Conservation (phyloP, 2,113 vertebrate species). For the Heteronetta atricapilla region DNA sequence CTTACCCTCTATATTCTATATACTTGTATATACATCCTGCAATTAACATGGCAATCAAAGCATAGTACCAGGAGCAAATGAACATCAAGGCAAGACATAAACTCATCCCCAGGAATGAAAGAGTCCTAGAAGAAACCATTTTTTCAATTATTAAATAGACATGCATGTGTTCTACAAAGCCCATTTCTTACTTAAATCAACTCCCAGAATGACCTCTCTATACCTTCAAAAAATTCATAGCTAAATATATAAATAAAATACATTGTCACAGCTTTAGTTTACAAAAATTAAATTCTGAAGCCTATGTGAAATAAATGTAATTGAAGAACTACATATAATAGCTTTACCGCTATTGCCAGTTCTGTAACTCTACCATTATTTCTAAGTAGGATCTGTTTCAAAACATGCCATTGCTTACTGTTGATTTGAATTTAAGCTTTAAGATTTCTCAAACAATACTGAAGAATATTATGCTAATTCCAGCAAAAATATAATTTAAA, state of each 20-base stretch:
- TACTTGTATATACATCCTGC: constrained; percentile 97
- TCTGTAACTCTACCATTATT: neutral
- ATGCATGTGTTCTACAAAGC: constrained; percentile 35
- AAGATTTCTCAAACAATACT: neutral
- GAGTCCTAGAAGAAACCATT: constrained; percentile 81
- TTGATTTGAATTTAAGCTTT: neutral
- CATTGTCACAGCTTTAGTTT: neutral
- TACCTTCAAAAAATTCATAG: neutral
- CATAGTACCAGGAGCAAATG: constrained; percentile 96
- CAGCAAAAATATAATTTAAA: neutral
- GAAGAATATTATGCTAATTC: neutral
- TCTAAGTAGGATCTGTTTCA: neutral
- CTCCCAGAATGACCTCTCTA: neutral
- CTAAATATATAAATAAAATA: neutral
- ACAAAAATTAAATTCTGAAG: neutral
- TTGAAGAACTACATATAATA: neutral
- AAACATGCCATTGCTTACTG: neutral
- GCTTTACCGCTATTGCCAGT: neutral
- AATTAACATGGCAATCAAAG: constrained; percentile 91
- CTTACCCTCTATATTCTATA: constrained; percentile 97
- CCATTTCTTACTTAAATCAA: constrained; percentile 6
- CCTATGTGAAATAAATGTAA: neutral
- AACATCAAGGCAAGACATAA: constrained; percentile 97
- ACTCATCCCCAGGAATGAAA: constrained; percentile 97
- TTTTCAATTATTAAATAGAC: constrained; percentile 41